These are phyloP conservation scores for Ancistrus triradiatus DNA, from an alignment of 2,113 vertebrate species.

Conservation along the genomic window DNA sequence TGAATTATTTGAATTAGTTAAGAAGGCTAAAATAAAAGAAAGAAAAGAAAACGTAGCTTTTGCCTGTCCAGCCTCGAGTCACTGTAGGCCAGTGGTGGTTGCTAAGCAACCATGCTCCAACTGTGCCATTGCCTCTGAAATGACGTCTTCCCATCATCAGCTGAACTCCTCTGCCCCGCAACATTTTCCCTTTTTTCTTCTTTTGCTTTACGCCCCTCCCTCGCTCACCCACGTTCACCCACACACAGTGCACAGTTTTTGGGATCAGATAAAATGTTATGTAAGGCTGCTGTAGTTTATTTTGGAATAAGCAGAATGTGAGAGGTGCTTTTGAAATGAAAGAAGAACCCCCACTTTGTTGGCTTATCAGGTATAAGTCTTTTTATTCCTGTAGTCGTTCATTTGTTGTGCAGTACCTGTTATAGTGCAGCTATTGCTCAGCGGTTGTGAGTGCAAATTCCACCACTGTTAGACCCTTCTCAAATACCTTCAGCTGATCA, in stretches of 20 bases:
- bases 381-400: background rate
- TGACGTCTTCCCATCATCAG: constrained; percentile 38
- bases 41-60: background rate
- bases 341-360: background rate
- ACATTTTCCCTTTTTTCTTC: constrained; percentile 3
- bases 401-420: background rate
- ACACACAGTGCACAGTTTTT: constrained; percentile 33
- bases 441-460: too few species aligned
- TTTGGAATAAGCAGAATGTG: constrained; percentile 1
- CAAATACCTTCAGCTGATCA: too few species aligned
- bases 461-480: too few species aligned
- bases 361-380: background rate
- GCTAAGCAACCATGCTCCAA: constrained; percentile 44
- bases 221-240: constrained; percentile 29
- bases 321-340: constrained; percentile 4
- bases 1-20: background rate
- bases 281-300: constrained; percentile 25
- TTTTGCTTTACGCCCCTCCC: constrained; percentile 18
- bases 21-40: background rate
- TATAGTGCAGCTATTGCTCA: background rate
- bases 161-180: constrained; percentile 39
- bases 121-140: constrained; percentile 18
- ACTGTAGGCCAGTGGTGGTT: constrained; percentile 35
- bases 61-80: constrained; percentile 32
- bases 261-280: constrained; percentile 26